A percentile compares a stretch with the other conserved stretches of the same genome.
These are phyloP conservation scores for Spea bombifrons DNA, from an alignment of 2,113 vertebrate species.

Conservation along the genomic window DNA sequence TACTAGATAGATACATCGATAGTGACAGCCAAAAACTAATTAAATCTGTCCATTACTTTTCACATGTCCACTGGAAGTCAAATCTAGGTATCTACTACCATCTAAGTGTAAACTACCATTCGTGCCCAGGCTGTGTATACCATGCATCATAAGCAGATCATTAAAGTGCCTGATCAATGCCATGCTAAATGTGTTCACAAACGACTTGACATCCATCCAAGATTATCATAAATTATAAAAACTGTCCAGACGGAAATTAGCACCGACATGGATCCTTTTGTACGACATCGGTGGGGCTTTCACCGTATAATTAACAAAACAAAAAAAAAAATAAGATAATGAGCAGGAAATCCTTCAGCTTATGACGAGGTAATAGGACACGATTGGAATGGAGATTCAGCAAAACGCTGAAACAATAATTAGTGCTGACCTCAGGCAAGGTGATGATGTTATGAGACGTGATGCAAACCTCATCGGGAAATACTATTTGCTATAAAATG, in stretches of 20 bases:
- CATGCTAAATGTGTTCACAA: conserved; percentile 44
- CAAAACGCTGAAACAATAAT: not conserved
- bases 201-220: conserved; percentile 38
- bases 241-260: conserved; percentile 27
- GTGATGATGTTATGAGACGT: not conserved
- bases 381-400: not conserved
- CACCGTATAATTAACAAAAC: conserved; percentile 5
- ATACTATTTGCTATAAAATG: no score
- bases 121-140: no score
- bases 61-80: no score
- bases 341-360: not conserved
- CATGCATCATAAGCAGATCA: not conserved
- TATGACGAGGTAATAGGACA: conserved; percentile 16
- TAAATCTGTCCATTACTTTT: no score
- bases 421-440: not conserved
- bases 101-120: no score
- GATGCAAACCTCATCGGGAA: not conserved
- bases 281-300: not conserved
- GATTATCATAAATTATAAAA: conserved; percentile 48
- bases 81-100: no score
- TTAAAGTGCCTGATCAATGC: conserved; percentile 38
- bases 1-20: no score
- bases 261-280: conserved; percentile 39
- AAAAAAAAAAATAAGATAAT: conserved; percentile 2
- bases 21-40: no score